phyloP scores from a whole-genome alignment of 2,888 invertebrate genomes.

The Lamellibrachia satsuma region DNA sequence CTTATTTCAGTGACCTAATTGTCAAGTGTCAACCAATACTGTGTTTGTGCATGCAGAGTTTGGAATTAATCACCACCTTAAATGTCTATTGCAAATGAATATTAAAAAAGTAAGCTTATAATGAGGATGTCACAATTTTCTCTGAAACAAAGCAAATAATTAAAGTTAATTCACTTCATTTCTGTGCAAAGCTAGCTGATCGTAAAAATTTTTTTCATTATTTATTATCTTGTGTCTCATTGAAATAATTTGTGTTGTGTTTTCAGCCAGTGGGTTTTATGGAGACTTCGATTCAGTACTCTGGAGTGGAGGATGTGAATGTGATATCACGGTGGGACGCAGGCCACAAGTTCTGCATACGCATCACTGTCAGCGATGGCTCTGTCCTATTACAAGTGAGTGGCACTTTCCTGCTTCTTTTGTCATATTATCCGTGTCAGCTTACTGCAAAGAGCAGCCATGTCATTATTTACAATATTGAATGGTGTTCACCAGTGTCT shows the following conservation, averaged over 20 bases:
- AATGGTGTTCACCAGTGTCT: background rate
- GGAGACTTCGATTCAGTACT: constrained; percentile 76
- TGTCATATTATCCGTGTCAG: background rate
- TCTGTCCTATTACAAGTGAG: constrained; percentile 77
- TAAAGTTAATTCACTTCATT: too few relatives aligned
- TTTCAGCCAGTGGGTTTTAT: constrained; percentile 68
- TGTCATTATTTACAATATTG: background rate
- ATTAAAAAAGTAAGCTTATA: too few relatives aligned
- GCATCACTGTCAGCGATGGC: constrained; percentile 80
- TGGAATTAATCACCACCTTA: background rate
- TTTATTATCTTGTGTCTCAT: constrained; percentile 27
- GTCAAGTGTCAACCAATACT: background rate
- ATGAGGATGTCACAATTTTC: background rate
- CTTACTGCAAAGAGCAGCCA: background rate
- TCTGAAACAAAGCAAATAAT: too few relatives aligned
- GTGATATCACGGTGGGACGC: constrained; percentile 81
- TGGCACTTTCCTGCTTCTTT: background rate
- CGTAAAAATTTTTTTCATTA: background rate
- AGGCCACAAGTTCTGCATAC: constrained; percentile 81
- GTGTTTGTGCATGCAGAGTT: background rate
- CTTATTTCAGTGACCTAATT: background rate
- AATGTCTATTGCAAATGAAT: background rate
- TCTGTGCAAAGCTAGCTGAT: too few relatives aligned
- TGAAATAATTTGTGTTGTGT: constrained; percentile 25
- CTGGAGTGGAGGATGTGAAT: constrained; percentile 80